Evolutionary conservation across 2,797 vertebrate species (phyloP), one percentile per base, ranked within the genome.

Genomic region (Aulostomus chinensis): DNA sequence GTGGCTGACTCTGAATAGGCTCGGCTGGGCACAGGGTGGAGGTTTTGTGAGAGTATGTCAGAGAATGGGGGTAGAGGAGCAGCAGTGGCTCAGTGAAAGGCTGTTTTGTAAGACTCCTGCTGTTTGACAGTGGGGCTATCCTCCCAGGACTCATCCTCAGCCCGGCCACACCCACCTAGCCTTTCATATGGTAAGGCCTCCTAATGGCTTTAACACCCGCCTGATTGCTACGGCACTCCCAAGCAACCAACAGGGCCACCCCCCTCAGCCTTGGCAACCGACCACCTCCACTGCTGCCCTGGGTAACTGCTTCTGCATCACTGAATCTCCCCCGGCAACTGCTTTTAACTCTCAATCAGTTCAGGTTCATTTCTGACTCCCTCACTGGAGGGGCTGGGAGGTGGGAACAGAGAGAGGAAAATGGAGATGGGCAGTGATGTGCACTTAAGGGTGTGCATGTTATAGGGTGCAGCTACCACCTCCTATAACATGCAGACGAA

Each of bases 141-240:
- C 90, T 85, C 71, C 80, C 56, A 87, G 81, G 91, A 86, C 89
- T 92, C 91, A 91, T 90, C 91, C 85, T 86, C 78, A 17, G 56
- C 70, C 45, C 72, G 20, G 83, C 81, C 87, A 88, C 86, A 81
- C 84, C 83, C 85, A 86, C 86, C 79, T 80, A 58, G 64, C 90
- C 80, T 93, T 94, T 94, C 92, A 93, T 90, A 94, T 93, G 93
- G 83, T 91, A 94, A 94, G 82, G 61, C 9, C 55, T 73, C 84
- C 86, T 91, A 93, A 94, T 92, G 85, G 84, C 81, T 89, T 91
- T 86, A 89, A 89, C 88, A 90, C 89, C 91, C 78, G 75, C 86
- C 83, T 83, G 41, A 80, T 72, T 64, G 58, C 69, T 72, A 56
- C 47, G 43, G 55, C 61, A 76, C 72, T 61, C 72, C 86, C 77